A percentile compares a stretch with the other conserved stretches of the same genome.
phyloP scores from a whole-genome alignment of 2,888 invertebrate genomes.

The Leucoptera coffeella region DNA sequence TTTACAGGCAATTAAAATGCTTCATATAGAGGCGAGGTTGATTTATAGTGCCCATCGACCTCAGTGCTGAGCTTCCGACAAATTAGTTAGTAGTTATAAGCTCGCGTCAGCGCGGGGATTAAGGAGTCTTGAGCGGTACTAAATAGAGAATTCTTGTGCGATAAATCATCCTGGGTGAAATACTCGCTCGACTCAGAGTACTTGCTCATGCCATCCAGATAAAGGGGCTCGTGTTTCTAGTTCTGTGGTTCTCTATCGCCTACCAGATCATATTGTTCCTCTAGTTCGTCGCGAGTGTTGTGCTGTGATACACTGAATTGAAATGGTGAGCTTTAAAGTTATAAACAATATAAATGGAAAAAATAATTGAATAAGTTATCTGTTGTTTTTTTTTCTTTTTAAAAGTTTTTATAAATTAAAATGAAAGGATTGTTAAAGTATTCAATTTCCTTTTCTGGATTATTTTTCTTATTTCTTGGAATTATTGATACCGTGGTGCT shows the following conservation, averaged over 20 bases:
- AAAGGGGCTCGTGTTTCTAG: conserved; percentile 37
- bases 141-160: conserved; percentile 9
- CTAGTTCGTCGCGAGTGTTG: conserved; percentile 6
- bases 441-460: too few species aligned
- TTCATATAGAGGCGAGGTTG: too few species aligned
- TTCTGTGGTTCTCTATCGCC: conserved; percentile 29
- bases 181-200: conserved; percentile 24
- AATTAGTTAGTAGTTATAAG: conserved; percentile 36
- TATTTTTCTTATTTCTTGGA: too few species aligned
- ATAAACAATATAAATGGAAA: neutral
- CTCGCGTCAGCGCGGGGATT: conserved; percentile 16
- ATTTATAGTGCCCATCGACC: too few species aligned
- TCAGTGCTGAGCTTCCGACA: conserved; percentile 10
- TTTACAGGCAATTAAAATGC: conserved; percentile 2
- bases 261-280: conserved; percentile 25
- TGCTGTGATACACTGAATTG: conserved; percentile 2
- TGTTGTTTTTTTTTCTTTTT: neutral
- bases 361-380: neutral
- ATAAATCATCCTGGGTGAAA: conserved; percentile 40
- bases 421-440: conserved; percentile 10
- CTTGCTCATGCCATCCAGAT: conserved; percentile 40
- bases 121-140: conserved; percentile 14
- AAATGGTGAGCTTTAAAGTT: conserved; percentile 21
- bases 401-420: neutral
- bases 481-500: too few species aligned